Base-by-base conservation (phyloP, 2,888 invertebrate species). In the Selenia dentaria region DNA sequence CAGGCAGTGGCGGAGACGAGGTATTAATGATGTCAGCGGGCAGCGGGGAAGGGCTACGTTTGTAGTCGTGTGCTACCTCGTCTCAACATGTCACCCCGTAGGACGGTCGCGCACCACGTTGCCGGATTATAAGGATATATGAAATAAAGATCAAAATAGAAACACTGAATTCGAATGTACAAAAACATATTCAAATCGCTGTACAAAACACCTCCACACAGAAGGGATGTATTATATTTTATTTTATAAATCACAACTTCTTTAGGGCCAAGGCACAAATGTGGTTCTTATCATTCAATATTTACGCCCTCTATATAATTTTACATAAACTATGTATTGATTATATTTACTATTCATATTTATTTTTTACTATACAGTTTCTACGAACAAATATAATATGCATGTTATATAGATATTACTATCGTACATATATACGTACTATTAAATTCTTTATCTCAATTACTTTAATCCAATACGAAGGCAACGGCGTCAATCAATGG, bases 181-280 rank as follows among this genome's bases (percentile, higher is more conserved):
- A 62, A 51, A 61, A 59, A 62, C 59, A 64, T 62, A 60, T 59
- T 53, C 44, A 59, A 54, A 64, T 57, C 56, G 44, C 64, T 67
- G 57, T 67, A 68, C 56, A 72, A 61, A 22, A 63, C 63, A 64
- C 54, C 26, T 47, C 12, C 33, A 26, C 46, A 18, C 12, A 31
- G 16, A 42, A 44, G 43, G 51, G 62, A 59, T 42, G 58, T 66
- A 58, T 67, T 63, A 64, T 63, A 62, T 61, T 57, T 62, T 65
- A 71, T 64, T 46, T 54, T 37, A 52, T 33, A 69, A 83, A 83
- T 83, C 83, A 86, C 83, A 83, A 83, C 79, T 76, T 72, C 79
- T 76, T 72, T 75, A 81, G 77, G 83, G 80, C 80, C 74, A 89
- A 89, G 89, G 89, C 89, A 89, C 89, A 79, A 77, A 71, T 77